Evolutionary conservation across 1,140 invertebrate species (phyloP), one percentile per base, ranked within the genome.

Genomic region (Drosophila pruinosa): DNA sequence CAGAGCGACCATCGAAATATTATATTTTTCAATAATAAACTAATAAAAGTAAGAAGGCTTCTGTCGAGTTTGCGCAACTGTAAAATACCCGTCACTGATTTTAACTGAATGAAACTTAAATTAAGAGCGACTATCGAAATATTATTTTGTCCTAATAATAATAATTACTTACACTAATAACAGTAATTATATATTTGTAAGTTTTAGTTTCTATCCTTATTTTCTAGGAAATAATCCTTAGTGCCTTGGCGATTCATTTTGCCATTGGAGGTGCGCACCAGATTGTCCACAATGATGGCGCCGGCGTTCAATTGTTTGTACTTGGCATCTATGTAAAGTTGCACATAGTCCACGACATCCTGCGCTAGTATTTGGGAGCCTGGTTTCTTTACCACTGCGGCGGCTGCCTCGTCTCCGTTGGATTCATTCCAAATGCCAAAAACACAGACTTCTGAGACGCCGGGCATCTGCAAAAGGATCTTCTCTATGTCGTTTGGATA

Each of bases 271-370:
- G 65, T 75, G 3, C 63, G 72, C 12, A 36, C 26, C 45, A 94
- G 90, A 15, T 80, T 59, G 2, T 93, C 81, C n/a, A 92, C 65
- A 54, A 92, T 91, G 17, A 89, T 72, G 10, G 92, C 91, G 6
- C 92, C 92, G 4, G 86, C 92, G 21, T 90, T 39, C 0, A 93
- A 62, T 8, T 82, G 75, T 36, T 92, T 91, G 14, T 89, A 80
- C 14, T 72, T 75, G 31, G 78, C 58, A n/a, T 43, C 47, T 1
- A 56, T 50, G 2, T 71, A 62, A 1, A 24, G n/a, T 4, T 45
- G 52, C 10, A 89, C 83, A 22, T 63, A 79, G 3, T 90, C 67
- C 0, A 82, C 47, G 14, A 90, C 56, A 48, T 90, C 83, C 38
- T 90, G 62, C 7, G 78, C 80, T 0, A 31, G 71, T 1, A 90